Base-by-base conservation (phyloP, 2,888 invertebrate genomes). In the Muschampia plurimacula region DNA sequence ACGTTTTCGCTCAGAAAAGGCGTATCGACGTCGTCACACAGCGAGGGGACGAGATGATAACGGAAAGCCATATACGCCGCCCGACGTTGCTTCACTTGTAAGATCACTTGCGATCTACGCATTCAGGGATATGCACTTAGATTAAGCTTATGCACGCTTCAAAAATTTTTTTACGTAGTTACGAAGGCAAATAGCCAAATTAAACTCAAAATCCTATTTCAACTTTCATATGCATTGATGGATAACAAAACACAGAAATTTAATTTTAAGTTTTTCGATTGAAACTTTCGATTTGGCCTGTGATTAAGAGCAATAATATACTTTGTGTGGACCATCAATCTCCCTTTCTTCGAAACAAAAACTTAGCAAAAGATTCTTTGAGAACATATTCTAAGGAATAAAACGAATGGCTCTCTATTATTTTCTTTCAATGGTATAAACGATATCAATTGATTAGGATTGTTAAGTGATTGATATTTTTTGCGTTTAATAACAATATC, bases 371-470 rank as follows among this genome's bases (percentile, higher is more conserved):
- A 36, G 59, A 10, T 32, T 41, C 63, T 70, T 70, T 55, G 57
- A 57, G 57, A 44, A 70, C 52, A 57, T 57, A 44, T 64, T 64
- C 69, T 46, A 32, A 36, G 57, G 32, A 70, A 70, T 70, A 70
- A 70, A 70, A 70, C 57, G 69, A 70, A 70, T 57, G 32, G 32
- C 64, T 57, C 55, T 55, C 63, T 57, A 69, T 55, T 63, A 55
- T 62, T 63, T 63, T 62, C n/a, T 36, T 52, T 41, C 39, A 39
- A 63, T 52, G 41, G 15, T 39, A 41, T 57, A 44, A 69, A 62
- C 41, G 69, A 63, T 41, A 63, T 62, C 62, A 49, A n/a, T n/a
- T n/a, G 39, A 69, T 69, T 62, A 55, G 55, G 59, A 46, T 68
- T 60, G 15, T 36, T 68, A 68, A n/a, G 36, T 59, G 44, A 67